Base-by-base conservation (phyloP, 1,140 invertebrate genomes). In the Stenopsyche tienmushanensis region DNA sequence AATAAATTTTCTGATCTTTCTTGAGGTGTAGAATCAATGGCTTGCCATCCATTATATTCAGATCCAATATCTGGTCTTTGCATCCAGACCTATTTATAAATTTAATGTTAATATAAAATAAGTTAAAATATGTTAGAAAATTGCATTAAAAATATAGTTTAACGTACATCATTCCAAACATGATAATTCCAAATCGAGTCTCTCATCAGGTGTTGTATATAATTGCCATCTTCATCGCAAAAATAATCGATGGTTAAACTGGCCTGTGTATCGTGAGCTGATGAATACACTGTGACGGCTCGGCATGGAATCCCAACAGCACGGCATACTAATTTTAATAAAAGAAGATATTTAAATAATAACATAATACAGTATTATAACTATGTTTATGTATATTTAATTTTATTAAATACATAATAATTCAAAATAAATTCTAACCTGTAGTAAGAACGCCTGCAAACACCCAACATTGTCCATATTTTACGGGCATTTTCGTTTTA, bases 141-240 rank as follows among this genome's bases (percentile, higher is more conserved):
- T 39, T 8, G n/a, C 34, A 7, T 39, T 39, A 8, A 39, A 39
- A 39, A 39, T 39, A 8, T 39, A 7, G 34, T 39, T 39, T 53
- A 57, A 2, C 15, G 39, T 52, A 80, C 89, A 77, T 97, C 95
- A 76, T 94, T 93, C 96, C 95, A 98, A 1, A 96, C 94, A 73
- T 97, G 96, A 75, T 94, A 97, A 73, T 96, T 97, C 93, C 93
- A 96, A 55, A 95, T 88, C 0, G 92, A 93, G 75, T 96, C 93
- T n/a, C 83, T 87, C 67, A 89, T 91, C 26, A 92, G 80, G 58
- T 92, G 88, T 49, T 93, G 88, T 73, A 94, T 83, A 9, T 88
- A 82, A 72, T 88, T 86, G 10, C 92, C 92, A 23, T 94, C 84
- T 0, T 86, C 83, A 73, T 93, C 88, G 42, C 93, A 88, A 74